Base-by-base conservation (phyloP, 2,888 invertebrate species). In the Hymenopus coronatus region DNA sequence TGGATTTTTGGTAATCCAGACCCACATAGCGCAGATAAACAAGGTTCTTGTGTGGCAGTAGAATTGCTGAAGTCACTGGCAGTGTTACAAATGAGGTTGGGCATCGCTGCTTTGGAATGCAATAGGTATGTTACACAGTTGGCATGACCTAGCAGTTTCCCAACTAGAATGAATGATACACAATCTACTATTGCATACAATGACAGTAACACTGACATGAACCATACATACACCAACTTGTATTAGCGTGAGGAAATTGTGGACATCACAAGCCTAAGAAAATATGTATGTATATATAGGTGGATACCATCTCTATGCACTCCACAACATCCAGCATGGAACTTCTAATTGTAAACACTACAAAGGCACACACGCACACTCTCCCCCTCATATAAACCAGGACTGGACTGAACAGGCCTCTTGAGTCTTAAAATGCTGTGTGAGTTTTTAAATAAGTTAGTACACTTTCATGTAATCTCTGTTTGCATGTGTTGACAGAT, bases 251-350 rank as follows among this genome's bases (percentile, higher is more conserved):
- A 87, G 87, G 87, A 54, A 9, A 82, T 87, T 87, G 33, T 25
- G 82, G 87, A 87, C 87, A 87, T 82, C 82, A 87, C 87, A 87
- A 85, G 85, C 70, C 85, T 85, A 85, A 70, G 70, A 85, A 46
- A 46, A 85, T 85, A 81, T 86, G 28, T 86, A 86, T 0, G 28
- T 86, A 81, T 86, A 86, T 86, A 86, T 85, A 85, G 20, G 28
- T 54, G 54, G 85, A 86, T 86, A 86, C 70, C 70, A 28, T 70
- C 70, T 70, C 88, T 89, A 89, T 46, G 86, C 83, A 89, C 88
- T 88, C 82, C 88, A 89, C 88, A 89, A 89, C 89, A 88, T 84
- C 88, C 87, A 89, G 86, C 70, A 54, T 87, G 82, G 87, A 83
- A 87, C 15, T 88, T 81, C 88, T 88, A 88, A 88, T 28, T 83